These are phyloP conservation scores for Thyatira batis DNA, from an alignment of 2,888 invertebrate species.

Conservation along the genomic window DNA sequence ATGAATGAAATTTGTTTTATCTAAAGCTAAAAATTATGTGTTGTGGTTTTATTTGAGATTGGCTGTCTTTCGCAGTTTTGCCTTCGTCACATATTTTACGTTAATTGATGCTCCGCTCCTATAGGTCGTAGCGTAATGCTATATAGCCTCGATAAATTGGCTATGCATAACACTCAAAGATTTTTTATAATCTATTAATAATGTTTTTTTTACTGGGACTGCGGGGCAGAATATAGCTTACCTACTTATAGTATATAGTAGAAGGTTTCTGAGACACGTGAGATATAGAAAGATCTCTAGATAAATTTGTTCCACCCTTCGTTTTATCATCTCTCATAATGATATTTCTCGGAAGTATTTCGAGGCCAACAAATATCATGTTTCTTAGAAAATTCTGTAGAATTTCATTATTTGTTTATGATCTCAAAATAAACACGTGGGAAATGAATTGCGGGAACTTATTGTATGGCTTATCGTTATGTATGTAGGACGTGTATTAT, in stretches of 20 bases:
- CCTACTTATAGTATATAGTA: no score
- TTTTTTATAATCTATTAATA: no score
- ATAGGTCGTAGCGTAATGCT: no score
- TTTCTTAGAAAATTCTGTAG: not conserved
- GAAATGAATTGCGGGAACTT: not conserved
- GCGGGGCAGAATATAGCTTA: not conserved
- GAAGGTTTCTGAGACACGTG: not conserved
- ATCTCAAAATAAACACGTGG: not conserved
- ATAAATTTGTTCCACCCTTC: not conserved
- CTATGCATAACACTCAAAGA: no score
- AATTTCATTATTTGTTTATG: not conserved
- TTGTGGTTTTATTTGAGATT: no score
- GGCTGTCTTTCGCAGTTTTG: no score
- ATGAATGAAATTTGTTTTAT: no score
- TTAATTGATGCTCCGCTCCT: no score
- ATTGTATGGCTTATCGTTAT: not conserved
- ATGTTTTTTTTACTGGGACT: not conserved
- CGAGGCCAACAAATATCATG: not conserved
- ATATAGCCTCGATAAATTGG: no score
- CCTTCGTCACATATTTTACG: no score
- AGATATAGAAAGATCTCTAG: no score
- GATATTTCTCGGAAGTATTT: not conserved
- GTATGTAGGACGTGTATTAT: not conserved
- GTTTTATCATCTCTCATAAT: not conserved
- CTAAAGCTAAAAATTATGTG: no score